These are phyloP conservation scores for Cydia pomonella DNA, from an alignment of 1,140 invertebrate species.

Conservation along the genomic window DNA sequence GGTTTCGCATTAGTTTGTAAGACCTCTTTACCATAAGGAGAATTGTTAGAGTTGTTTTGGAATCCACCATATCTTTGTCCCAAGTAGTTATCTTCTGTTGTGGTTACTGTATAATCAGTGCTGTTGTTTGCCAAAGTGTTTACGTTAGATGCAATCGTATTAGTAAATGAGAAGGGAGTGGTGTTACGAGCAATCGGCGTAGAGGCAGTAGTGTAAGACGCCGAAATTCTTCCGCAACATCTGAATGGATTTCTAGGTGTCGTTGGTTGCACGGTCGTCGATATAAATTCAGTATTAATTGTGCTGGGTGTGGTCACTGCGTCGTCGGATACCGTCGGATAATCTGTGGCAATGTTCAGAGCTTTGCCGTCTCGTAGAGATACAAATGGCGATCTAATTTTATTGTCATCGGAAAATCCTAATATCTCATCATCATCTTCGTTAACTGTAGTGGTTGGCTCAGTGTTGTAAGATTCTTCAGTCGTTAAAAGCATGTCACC, in stretches of 20 bases:
- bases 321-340: slow-evolving; percentile 50
- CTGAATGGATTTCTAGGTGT: slow-evolving; percentile 64
- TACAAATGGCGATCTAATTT: slow-evolving; percentile 50
- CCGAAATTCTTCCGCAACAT: slow-evolving; percentile 74
- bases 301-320: slow-evolving; percentile 54
- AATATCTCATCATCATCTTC: slow-evolving; percentile 88
- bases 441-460: slow-evolving; percentile 80
- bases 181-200: slow-evolving; percentile 51
- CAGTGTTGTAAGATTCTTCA: slow-evolving; percentile 65
- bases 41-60: slow-evolving; percentile 77
- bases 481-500: slow-evolving; percentile 66
- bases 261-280: slow-evolving; percentile 48
- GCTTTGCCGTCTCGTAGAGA: slow-evolving; percentile 66
- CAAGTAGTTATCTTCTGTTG: slow-evolving; percentile 62
- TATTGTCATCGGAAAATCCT: slow-evolving; percentile 86
- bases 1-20: slow-evolving; percentile 57
- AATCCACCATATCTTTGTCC: slow-evolving; percentile 76
- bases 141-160: slow-evolving; percentile 71
- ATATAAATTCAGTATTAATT: slow-evolving; percentile 47
- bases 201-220: slow-evolving; percentile 68
- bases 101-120: slow-evolving; percentile 42
- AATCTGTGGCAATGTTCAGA: slow-evolving; percentile 71
- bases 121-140: slow-evolving; percentile 54
- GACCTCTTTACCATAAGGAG: slow-evolving; percentile 61
- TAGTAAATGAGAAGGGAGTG: slow-evolving; percentile 54